Evolutionary conservation across 2,797 vertebrate genomes (phyloP).

Genomic region (Pygocentrus nattereri): DNA sequence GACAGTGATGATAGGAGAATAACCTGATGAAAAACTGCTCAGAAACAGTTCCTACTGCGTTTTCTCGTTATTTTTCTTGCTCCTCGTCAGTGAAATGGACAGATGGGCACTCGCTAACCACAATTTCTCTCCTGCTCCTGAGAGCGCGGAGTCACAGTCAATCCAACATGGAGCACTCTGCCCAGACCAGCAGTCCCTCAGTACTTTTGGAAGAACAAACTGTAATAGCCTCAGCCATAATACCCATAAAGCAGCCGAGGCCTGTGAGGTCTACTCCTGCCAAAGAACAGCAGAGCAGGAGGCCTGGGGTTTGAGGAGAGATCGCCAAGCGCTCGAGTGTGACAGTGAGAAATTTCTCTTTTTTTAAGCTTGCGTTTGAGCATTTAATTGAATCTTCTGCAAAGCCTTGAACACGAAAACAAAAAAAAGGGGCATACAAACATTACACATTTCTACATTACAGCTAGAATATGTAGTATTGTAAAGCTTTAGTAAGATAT

Average conservation of each 20-base stretch:
- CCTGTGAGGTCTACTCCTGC: slow-evolving; percentile 48
- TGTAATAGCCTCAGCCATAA: slow-evolving; percentile 51
- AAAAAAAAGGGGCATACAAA: not conserved
- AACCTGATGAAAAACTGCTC: not conserved
- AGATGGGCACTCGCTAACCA: slow-evolving; percentile 55
- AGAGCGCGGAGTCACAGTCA: slow-evolving; percentile 39
- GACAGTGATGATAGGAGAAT: not conserved
- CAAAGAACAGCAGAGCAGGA: slow-evolving; percentile 53
- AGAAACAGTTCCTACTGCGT: slow-evolving; percentile 6
- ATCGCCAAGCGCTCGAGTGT: slow-evolving; percentile 46
- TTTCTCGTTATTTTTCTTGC: slow-evolving; percentile 31
- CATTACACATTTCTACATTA: not conserved
- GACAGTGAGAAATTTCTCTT: slow-evolving; percentile 36
- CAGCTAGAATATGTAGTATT: not conserved
- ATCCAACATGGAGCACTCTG: slow-evolving; percentile 43
- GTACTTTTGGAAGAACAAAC: slow-evolving; percentile 60
- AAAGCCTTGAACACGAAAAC: not conserved
- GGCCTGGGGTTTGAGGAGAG: slow-evolving; percentile 28
- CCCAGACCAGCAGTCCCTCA: slow-evolving; percentile 53
- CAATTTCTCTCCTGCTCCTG: slow-evolving; percentile 31
- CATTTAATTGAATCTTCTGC: slow-evolving; percentile 20
- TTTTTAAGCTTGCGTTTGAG: slow-evolving; percentile 11
- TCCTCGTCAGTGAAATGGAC: slow-evolving; percentile 59
- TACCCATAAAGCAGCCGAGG: slow-evolving; percentile 51
- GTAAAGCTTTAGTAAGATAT: not conserved